Conservation (phyloP, 2,113 vertebrate genomes). For the Desmodus rotundus region DNA sequence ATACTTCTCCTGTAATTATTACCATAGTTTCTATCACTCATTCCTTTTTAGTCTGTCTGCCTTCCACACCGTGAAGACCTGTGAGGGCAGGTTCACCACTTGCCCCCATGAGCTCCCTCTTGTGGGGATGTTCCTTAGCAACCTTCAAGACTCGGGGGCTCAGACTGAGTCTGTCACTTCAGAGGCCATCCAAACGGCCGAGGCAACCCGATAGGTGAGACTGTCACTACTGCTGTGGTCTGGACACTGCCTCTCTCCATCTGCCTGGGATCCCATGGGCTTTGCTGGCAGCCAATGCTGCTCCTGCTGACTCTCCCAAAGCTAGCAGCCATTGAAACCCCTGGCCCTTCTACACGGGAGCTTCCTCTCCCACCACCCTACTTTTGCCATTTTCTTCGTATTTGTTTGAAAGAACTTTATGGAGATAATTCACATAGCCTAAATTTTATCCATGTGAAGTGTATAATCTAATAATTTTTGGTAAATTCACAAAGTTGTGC, state of each 20-base stretch:
- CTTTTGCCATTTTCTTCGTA: not conserved
- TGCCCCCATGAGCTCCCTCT: not conserved
- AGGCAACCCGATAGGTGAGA: not conserved
- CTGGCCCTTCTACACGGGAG: not conserved
- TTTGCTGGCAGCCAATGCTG: not conserved
- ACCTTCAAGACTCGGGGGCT: not conserved
- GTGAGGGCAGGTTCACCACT: not conserved
- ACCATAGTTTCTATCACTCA: not conserved
- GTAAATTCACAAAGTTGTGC: not conserved
- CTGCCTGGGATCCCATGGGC: not conserved
- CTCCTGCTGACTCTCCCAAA: not conserved
- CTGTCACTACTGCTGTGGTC: not conserved
- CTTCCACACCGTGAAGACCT: not conserved
- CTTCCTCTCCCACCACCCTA: not conserved
- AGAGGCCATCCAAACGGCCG: not conserved
- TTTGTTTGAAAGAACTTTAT: not conserved
- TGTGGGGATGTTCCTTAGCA: not conserved
- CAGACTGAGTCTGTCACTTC: not conserved
- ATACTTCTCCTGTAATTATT: not conserved
- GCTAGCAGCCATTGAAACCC: not conserved
- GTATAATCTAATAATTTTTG: not conserved
- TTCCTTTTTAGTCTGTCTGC: not conserved
- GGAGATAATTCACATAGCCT: not conserved
- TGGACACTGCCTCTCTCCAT: not conserved
- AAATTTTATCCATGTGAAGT: not conserved